Base-by-base conservation (phyloP, 2,888 invertebrate species). In the Branchipolynoe longqiensis region DNA sequence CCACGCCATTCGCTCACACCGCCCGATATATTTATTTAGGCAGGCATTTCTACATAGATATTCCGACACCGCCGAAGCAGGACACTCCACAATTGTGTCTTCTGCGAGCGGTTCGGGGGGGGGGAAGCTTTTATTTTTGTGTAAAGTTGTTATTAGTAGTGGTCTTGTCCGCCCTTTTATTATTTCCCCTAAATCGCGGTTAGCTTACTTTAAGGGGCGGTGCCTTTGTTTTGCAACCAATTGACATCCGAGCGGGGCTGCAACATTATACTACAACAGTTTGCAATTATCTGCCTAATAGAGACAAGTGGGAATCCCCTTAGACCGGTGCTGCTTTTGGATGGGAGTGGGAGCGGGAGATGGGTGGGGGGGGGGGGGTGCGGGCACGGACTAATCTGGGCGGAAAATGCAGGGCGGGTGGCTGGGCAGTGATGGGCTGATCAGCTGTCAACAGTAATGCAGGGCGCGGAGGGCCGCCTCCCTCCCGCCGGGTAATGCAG, bases 231-330 rank as follows among this genome's bases (percentile, higher is more conserved):
- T 78, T 48, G 48, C 40, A 31, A n/a, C 78, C 78, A 78, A 78
- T 78, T 78, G 78, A 78, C 48, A 78, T 1, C n/a, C 31, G 25
- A 28, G 48, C 38, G 78, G 14, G 54, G n/a, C 48, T 78, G 78
- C 48, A 78, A 78, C 78, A 78, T 78, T 78, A 78, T 78, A 78
- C 78, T 41, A 78, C 78, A 78, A 78, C 78, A 78, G 78, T 78
- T 78, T 78, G 78, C 78, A 78, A 78, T 78, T 78, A 78, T 41
- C 78, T n/a, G 48, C 48, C 78, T 78, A 78, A 78, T 78, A 78
- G 78, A 31, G 78, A 78, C 41, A 54, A 78, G 54, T 54, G 41
- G 28, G 78, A 78, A 48, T 78, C 78, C 78, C 78, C 25, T 78
- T 78, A 54, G 78, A 78, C 78, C 78, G 78, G 78, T 22, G 41